Base-by-base conservation (phyloP, 2,888 invertebrate species). In the Busseola fusca region DNA sequence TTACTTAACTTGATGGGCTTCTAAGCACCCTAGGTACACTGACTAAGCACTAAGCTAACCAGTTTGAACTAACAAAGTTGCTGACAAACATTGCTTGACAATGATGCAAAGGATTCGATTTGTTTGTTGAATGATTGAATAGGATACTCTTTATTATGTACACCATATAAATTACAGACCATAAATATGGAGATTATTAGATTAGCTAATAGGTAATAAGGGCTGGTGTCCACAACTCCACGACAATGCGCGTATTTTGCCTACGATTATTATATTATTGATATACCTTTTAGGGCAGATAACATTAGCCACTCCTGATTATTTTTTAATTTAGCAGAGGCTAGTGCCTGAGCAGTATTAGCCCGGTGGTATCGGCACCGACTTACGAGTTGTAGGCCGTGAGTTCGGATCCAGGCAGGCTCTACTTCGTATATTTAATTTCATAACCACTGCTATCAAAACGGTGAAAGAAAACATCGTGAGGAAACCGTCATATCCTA, bases 71-170 rank as follows among this genome's bases (percentile, higher is more conserved):
- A 6, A 76, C 69, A 60, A 60, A 69, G 60, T 71, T 64, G 45
- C 57, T 57, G 69, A 37, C 65, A 69, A 58, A 65, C 42, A 75
- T 64, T 25, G 21, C 30, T 5, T 50, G 74, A 74, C 64, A 77
- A 77, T 62, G 66, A 74, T 48, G 74, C 34, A 66, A 50, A 64
- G 52, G 25, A n/a, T 60, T 45, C 42, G 12, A 56, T 60, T 48
- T 59, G 16, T 68, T 59, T 37, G 50, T 21, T 45, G 25, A 56
- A 12, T 56, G n/a, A 40, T 63, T n/a, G n/a, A n/a, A n/a, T n/a
- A n/a, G n/a, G n/a, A n/a, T n/a, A n/a, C n/a, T n/a, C n/a, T n/a
- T n/a, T n/a, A n/a, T n/a, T n/a, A n/a, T n/a, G n/a, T n/a, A n/a
- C n/a, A n/a, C n/a, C n/a, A n/a, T n/a, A n/a, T n/a, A n/a, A n/a